A percentile compares a stretch with the other conserved stretches of the same genome.
Evolutionary conservation across 1,140 invertebrate genomes (phyloP).

Genomic region (Macrotrachela quadricornifera): DNA sequence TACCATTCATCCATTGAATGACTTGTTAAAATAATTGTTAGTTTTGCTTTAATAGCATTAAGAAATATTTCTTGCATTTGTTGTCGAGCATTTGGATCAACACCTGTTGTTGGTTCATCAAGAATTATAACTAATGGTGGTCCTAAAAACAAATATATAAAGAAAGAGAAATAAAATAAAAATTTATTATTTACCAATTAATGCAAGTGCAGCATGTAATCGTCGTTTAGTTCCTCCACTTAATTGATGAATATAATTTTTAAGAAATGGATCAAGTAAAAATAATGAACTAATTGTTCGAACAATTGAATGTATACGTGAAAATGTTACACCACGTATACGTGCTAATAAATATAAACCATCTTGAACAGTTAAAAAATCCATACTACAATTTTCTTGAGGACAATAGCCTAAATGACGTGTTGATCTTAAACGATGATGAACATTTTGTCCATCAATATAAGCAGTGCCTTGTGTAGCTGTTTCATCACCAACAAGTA

Average conservation of each 20-base stretch:
- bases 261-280: too few relatives aligned
- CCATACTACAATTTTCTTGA: slow-evolving; percentile 51
- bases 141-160: too few relatives aligned
- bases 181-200: slow-evolving; percentile 32
- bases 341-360: slow-evolving; percentile 49
- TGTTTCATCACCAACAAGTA: slow-evolving; percentile 37
- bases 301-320: too few relatives aligned
- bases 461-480: slow-evolving; percentile 19
- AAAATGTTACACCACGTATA: slow-evolving; percentile 39
- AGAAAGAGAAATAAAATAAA: too few relatives aligned
- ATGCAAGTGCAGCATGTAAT: slow-evolving; percentile 33
- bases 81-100: slow-evolving; percentile 38
- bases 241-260: slow-evolving; percentile 12
- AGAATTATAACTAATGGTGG: slow-evolving; percentile 24
- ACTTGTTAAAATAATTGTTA: neutral
- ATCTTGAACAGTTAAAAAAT: slow-evolving; percentile 54
- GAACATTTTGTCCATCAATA: slow-evolving; percentile 14
- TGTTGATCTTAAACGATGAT: slow-evolving; percentile 16
- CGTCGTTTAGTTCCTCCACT: slow-evolving; percentile 33
- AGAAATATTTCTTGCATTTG: slow-evolving; percentile 40
- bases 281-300: too few relatives aligned
- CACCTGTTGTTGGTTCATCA: slow-evolving; percentile 30
- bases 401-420: slow-evolving; percentile 36
- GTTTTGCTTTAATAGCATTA: too few relatives aligned
- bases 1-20: slow-evolving; percentile 8